Conservation (phyloP, 1,140 invertebrate genomes). For the Ceratosolen solmsi region DNA sequence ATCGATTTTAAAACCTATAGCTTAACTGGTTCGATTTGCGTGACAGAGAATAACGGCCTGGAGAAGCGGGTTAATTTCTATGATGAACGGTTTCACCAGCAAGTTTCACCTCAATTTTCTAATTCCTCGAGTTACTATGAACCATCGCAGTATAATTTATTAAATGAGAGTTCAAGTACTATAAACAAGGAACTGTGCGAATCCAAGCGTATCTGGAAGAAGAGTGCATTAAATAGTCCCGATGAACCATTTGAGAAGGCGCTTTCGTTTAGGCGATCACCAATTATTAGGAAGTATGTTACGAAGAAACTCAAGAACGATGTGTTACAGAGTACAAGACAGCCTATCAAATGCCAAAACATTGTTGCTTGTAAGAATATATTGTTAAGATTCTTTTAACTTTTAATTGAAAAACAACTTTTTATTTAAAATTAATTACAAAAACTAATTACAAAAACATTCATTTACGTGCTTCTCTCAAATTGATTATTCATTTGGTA, state of each 20-base stretch:
- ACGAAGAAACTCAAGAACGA: not conserved
- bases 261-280: not conserved
- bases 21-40: not conserved
- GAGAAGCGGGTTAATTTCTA: constrained; percentile 29
- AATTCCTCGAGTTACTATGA: constrained; percentile 4
- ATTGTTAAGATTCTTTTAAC: not conserved
- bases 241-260: not conserved
- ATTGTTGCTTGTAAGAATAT: not conserved
- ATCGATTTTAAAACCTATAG: not conserved
- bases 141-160: not conserved
- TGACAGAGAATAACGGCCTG: not conserved
- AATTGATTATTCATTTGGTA: no score
- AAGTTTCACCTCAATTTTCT: not conserved
- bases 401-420: no score
- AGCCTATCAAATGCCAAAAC: not conserved
- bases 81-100: not conserved
- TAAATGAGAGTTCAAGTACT: not conserved
- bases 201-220: not conserved
- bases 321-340: not conserved
- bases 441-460: no score
- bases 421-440: no score
- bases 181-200: not conserved
- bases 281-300: not conserved
- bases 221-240: not conserved
- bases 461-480: no score